phyloP scores from a whole-genome alignment of 2,113 vertebrate genomes.

The Cervus canadensis region DNA sequence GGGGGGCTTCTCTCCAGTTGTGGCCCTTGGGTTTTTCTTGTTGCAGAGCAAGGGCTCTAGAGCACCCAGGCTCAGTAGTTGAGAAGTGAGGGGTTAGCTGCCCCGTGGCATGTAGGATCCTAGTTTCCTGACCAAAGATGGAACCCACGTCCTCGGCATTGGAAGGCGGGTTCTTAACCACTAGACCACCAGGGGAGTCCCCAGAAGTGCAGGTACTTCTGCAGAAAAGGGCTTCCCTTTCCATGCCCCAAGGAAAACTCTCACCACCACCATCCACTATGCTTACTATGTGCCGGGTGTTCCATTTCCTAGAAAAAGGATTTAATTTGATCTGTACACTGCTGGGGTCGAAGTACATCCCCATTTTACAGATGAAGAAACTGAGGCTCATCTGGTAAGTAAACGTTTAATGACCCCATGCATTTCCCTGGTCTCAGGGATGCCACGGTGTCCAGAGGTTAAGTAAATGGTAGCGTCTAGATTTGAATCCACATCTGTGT shows the following conservation, averaged over 20 bases:
- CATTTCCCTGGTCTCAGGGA: background rate
- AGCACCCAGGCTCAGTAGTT: background rate
- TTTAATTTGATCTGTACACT: background rate
- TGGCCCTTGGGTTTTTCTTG: background rate
- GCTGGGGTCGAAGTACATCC: background rate
- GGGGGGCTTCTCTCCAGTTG: background rate
- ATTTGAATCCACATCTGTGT: background rate
- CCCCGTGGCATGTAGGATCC: background rate
- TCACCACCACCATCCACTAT: rapidly evolving
- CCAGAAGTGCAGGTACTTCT: background rate
- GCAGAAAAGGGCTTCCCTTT: background rate
- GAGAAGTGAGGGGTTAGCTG: background rate
- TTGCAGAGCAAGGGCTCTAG: background rate
- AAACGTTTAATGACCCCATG: background rate
- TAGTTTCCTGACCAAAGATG: background rate
- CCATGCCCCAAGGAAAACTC: background rate
- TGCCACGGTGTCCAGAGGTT: rapidly evolving
- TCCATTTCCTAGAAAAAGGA: background rate
- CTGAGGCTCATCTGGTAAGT: background rate
- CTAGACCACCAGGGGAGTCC: background rate
- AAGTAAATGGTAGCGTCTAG: too few species aligned
- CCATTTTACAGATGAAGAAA: background rate
- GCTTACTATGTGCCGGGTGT: rapidly evolving
- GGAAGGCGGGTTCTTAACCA: background rate
- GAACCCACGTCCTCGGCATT: background rate